Conservation (phyloP, 2,888 invertebrate genomes). For the Amphipyra berbera region DNA sequence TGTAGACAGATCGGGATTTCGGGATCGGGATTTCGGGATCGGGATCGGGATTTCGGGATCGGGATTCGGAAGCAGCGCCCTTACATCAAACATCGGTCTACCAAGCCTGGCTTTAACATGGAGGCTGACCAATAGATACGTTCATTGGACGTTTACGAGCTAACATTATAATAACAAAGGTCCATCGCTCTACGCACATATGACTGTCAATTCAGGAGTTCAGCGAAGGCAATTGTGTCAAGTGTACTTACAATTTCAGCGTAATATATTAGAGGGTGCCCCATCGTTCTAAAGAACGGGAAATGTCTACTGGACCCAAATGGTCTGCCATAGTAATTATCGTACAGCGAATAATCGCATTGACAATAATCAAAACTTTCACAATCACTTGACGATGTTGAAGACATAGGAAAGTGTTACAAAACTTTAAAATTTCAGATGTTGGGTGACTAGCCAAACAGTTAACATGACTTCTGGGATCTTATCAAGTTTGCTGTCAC, state of each 20-base stretch:
- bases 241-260: constrained; percentile 72
- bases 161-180: no score
- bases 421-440: constrained; percentile 26
- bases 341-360: constrained; percentile 42
- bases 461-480: constrained; percentile 12
- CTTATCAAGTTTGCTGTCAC: constrained; percentile 27
- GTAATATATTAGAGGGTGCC: constrained; percentile 77
- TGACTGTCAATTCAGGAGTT: no score
- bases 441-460: constrained; percentile 22
- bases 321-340: constrained; percentile 22
- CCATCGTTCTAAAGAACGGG: constrained; percentile 65
- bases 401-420: constrained; percentile 62
- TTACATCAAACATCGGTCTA: no score
- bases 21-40: no score
- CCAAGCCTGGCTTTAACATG: no score
- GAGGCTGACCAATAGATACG: no score
- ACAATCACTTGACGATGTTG: constrained; percentile 70
- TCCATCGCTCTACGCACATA: no score
- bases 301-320: constrained; percentile 26
- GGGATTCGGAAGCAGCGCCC: no score
- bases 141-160: no score
- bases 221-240: no score
- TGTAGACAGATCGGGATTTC: no score
- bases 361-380: constrained; percentile 57
- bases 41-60: no score